Base-by-base conservation (phyloP, 2,113 vertebrate species). In the Arizona elegans region DNA sequence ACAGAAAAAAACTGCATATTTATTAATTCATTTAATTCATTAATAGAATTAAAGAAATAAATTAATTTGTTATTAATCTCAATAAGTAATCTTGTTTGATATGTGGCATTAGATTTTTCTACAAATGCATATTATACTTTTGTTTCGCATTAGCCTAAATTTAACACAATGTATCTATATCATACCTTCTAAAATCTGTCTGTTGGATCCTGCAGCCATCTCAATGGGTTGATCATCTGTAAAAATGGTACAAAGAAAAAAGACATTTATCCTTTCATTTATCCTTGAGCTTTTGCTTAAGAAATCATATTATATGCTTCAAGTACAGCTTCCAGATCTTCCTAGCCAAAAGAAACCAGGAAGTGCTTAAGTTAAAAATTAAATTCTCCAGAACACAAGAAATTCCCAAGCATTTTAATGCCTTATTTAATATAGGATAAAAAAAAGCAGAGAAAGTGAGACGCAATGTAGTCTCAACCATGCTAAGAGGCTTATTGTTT, bases 141-240 rank as follows among this genome's bases (percentile, higher is more conserved):
- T 65, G 47, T 62, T 92, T 88, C 19, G 26, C 26, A 59, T 24
- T 26, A 43, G 38, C 29, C 81, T 3, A 94, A 86, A 4, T 1
- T 87, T 29, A 91, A 92, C 58, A 5, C 13, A 90, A 11, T 29
- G 1, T 1, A 55, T 0, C 93, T 90, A 62, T 53, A 90, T 38
- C 97, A 58, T 98, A 99, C 99, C 99, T 98, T 99, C 98, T 93
- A 99, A 98, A 97, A 99, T 99, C 97, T 99, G 99, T 95, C 98
- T 99, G 96, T 98, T 99, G 96, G 99, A 97, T 92, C 99, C 99
- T 95, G 95, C 86, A 88, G 98, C 96, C 47, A 97, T 97, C 56
- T 97, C 97, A 88, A 96, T 97, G 3, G 95, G 97, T 88, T 96
- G 97, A 50, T 98, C 98, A 95, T 98, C 99, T 99, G 98, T 55